phyloP scores from a whole-genome alignment of 2,888 invertebrate genomes.

The Acrobasis suavella region DNA sequence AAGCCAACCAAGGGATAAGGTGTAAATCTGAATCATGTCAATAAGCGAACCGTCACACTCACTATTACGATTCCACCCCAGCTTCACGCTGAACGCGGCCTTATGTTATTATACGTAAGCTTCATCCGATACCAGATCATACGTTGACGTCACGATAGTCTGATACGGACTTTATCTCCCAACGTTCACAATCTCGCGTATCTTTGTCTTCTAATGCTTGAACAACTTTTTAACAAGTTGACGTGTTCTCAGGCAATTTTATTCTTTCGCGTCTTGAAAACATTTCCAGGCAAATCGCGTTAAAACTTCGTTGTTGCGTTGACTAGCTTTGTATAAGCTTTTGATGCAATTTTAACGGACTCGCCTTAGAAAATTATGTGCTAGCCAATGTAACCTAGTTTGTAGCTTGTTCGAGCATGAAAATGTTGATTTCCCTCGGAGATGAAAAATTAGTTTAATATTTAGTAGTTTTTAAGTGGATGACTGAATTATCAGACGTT shows the following conservation, averaged over 20 bases:
- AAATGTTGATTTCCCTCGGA: conserved; percentile 18
- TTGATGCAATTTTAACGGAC: conserved; percentile 30
- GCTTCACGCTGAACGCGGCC: too few relatives aligned
- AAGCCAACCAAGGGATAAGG: too few relatives aligned
- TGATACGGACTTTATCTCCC: too few relatives aligned
- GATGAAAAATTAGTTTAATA: conserved; percentile 3
- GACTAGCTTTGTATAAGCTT: conserved; percentile 25
- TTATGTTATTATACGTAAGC: too few relatives aligned
- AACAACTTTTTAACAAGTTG: conserved; percentile 28
- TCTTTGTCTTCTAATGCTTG: conserved; percentile 10
- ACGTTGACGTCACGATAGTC: too few relatives aligned
- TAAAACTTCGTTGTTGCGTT: conserved; percentile 29
- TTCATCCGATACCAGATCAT: too few relatives aligned
- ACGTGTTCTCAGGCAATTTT: conserved; percentile 31
- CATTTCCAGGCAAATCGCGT: conserved; percentile 32
- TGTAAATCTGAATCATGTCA: too few relatives aligned
- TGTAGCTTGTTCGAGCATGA: conserved; percentile 17
- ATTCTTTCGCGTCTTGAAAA: conserved; percentile 31
- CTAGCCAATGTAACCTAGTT: conserved; percentile 23
- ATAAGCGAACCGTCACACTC: too few relatives aligned
- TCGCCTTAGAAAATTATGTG: conserved; percentile 24
- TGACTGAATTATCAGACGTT: too few relatives aligned
- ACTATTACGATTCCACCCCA: too few relatives aligned
- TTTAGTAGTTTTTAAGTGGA: background rate
- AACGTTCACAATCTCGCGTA: conserved; percentile 7